A percentile compares a stretch with the other conserved stretches of the same genome.
These are phyloP conservation scores for Centropus unirufus DNA, from an alignment of 2,113 vertebrate genomes.

Conservation along the genomic window DNA sequence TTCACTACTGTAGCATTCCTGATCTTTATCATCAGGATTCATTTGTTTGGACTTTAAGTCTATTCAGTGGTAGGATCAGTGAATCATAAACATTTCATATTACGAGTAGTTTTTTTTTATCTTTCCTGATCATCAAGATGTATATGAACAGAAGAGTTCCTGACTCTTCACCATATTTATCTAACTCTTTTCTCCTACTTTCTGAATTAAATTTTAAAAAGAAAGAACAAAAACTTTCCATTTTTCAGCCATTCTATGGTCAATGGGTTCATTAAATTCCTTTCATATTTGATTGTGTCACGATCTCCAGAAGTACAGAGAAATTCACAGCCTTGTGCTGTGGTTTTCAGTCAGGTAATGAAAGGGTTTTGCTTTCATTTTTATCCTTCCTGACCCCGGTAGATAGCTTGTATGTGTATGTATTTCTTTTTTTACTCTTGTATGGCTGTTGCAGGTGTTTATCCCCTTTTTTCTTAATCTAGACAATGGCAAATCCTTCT, in stretches of 20 bases:
- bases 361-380: not conserved
- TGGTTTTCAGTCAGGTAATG: not conserved
- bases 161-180: not conserved
- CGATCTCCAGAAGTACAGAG: not conserved
- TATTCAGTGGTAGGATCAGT: not conserved
- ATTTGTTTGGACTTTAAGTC: not conserved
- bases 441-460: not conserved
- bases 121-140: not conserved
- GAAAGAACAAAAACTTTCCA: not conserved
- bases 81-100: not conserved
- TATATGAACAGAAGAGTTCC: not conserved
- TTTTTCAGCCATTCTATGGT: not conserved
- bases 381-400: not conserved
- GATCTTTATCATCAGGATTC: not conserved
- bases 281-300: not conserved
- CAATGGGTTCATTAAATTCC: not conserved
- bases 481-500: not conserved
- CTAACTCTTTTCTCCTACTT: not conserved
- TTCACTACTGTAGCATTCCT: not conserved
- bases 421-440: not conserved
- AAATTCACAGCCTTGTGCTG: not conserved
- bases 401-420: not conserved
- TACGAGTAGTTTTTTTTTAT: not conserved
- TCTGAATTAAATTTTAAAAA: not conserved
- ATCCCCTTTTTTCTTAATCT: not conserved